A percentile compares a stretch with the other conserved stretches of the same genome.
Conservation (phyloP, 1,140 invertebrate genomes). For the Hyposmocoma kahamanoa region DNA sequence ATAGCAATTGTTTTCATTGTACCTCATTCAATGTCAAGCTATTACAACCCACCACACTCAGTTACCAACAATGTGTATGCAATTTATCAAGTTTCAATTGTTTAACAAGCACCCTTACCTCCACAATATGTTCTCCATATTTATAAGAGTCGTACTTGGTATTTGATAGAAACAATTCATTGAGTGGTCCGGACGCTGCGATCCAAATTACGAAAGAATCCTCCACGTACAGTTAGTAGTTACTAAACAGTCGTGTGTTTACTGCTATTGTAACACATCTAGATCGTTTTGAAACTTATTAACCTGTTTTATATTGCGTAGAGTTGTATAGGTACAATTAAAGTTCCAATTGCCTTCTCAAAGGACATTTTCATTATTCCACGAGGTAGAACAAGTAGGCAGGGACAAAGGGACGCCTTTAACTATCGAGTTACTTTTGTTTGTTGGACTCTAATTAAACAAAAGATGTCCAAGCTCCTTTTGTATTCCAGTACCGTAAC, state of each 20-base stretch:
- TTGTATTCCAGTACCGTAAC: constrained; percentile 33
- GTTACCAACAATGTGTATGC: not conserved
- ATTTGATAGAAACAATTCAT: constrained; percentile 67
- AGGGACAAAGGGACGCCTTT: constrained; percentile 50
- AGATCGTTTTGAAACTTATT: constrained; percentile 72
- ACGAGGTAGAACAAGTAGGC: constrained; percentile 29
- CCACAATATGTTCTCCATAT: constrained; percentile 8
- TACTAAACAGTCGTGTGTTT: constrained; percentile 67
- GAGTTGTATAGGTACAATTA: constrained; percentile 33
- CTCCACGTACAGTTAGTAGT: constrained; percentile 50
- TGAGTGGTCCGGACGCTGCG: constrained; percentile 68
- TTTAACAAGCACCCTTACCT: not conserved
- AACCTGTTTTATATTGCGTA: constrained; percentile 67
- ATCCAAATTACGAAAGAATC: constrained; percentile 63
- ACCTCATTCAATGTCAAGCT: not conserved
- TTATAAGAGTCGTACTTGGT: constrained; percentile 45
- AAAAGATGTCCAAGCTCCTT: constrained; percentile 43
- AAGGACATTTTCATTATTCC: constrained; percentile 50
- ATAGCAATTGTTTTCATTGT: not conserved
- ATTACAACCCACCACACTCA: not conserved
- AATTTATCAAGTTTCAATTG: not conserved
- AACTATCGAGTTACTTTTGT: constrained; percentile 67
- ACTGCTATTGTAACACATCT: constrained; percentile 70
- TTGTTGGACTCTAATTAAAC: constrained; percentile 59
- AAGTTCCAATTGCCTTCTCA: constrained; percentile 50